phyloP scores from a whole-genome alignment of 2,888 invertebrate genomes.

The Ophioninae sp. region DNA sequence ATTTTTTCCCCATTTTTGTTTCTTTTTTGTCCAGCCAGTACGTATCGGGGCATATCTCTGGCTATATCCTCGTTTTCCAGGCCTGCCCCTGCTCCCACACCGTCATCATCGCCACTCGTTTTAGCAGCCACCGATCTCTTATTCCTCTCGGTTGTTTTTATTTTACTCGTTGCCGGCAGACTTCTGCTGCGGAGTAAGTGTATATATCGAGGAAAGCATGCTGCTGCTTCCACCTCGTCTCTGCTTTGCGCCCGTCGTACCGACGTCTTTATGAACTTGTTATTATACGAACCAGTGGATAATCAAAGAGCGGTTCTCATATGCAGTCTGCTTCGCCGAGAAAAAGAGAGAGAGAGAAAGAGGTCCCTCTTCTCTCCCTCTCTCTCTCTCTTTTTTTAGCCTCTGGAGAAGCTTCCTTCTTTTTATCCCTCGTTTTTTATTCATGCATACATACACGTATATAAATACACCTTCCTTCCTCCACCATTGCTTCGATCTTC shows the following conservation, averaged over 20 bases:
- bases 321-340: constrained; percentile 60
- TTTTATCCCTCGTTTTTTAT: constrained; percentile 19
- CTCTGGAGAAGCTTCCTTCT: constrained; percentile 40
- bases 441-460: neutral
- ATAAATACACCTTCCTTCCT: constrained; percentile 8
- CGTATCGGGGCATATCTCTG: constrained; percentile 14
- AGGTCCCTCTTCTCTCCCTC: constrained; percentile 21
- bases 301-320: constrained; percentile 78
- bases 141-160: constrained; percentile 27
- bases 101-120: constrained; percentile 26
- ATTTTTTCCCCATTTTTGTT: constrained; percentile 27
- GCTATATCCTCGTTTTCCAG: neutral
- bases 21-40: neutral
- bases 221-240: constrained; percentile 36
- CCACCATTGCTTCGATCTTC: constrained; percentile 44
- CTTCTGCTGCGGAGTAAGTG: constrained; percentile 23
- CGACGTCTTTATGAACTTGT: constrained; percentile 79
- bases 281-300: constrained; percentile 77
- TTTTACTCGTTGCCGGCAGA: constrained; percentile 44
- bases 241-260: constrained; percentile 68
- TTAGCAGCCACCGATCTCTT: constrained; percentile 36
- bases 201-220: constrained; percentile 17
- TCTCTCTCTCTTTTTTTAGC: neutral
- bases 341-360: neutral
- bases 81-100: neutral